Base-by-base conservation (phyloP, 1,140 invertebrate genomes). In the Pseudomyrmex cubaensis region DNA sequence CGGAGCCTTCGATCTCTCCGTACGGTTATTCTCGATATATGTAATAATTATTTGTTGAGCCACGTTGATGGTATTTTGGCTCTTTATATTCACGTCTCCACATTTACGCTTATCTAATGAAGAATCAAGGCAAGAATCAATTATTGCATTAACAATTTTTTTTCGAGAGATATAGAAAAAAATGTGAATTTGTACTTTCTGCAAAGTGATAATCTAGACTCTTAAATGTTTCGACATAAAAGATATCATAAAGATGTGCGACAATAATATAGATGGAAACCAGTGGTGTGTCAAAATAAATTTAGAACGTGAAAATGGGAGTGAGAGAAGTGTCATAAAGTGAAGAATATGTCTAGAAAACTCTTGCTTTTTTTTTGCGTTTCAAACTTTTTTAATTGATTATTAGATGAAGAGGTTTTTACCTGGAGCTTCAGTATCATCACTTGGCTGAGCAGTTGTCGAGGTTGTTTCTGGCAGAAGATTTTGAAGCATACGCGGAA, bases 31-130 rank as follows among this genome's bases (percentile, higher is more conserved):
- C 0, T n/a, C 20, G 15, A 20, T 52, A 35, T 67, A 56, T 15
- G 82, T 25, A 13, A 56, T 61, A 52, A 82, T 57, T 35, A 82
- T n/a, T 52, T 85, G 69, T 17, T 74, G 69, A 8, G 12, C 50
- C 12, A 64, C 69, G n/a, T 84, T 13, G 13, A 69, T 17, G 12
- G 82, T 84, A 17, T 35, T 10, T 1, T 66, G 8, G 1, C 46
- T 67, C 10, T 66, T 74, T 35, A 82, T 57, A 9, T 9, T 61
- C 0, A 0, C 22, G 0, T 61, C 52, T 44, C 20, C 10, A 10
- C 46, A 0, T 4, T 44, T 20, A 20, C 20, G 17, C n/a, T n/a
- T n/a, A 8, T 56, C 62, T 77, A 17, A 44, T 44, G 9, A 9
- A 46, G 25, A 35, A 54, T 22, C 44, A 44, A n/a, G 22, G 12